These are phyloP conservation scores for Gorsachius magnificus DNA, from an alignment of 2,797 vertebrate species.

Conservation along the genomic window DNA sequence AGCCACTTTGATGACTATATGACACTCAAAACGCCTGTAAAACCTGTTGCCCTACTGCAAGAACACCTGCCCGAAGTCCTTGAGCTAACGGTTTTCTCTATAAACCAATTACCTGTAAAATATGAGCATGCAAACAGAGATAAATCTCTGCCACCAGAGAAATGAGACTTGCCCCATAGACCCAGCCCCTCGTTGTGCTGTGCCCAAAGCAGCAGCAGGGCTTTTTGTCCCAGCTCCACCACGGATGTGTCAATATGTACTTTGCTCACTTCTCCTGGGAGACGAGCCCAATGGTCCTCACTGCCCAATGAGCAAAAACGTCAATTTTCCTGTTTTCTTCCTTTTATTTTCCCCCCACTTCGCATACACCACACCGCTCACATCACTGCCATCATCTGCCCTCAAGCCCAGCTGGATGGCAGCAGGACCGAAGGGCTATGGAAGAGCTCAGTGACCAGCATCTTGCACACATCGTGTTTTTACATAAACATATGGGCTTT, in stretches of 20 bases:
- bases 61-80: neutral
- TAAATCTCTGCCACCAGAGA: neutral
- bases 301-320: rapidly evolving
- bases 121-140: neutral
- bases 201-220: neutral
- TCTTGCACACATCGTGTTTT: neutral
- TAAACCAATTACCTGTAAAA: neutral
- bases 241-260: neutral
- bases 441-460: neutral
- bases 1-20: neutral
- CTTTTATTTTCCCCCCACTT: neutral
- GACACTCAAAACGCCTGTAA: neutral
- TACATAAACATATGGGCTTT: neutral
- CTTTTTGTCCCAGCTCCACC: neutral
- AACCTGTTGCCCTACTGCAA: neutral
- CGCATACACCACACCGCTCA: neutral
- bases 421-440: neutral
- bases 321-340: neutral
- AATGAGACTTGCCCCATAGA: neutral
- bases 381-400: neutral
- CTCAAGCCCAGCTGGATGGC: neutral
- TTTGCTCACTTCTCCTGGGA: constrained; percentile 2
- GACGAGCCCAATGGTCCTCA: neutral
- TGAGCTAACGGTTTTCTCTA: neutral
- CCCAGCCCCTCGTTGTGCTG: rapidly evolving